Conservation (phyloP, 2,888 invertebrate species). For the Acrobasis repandana region DNA sequence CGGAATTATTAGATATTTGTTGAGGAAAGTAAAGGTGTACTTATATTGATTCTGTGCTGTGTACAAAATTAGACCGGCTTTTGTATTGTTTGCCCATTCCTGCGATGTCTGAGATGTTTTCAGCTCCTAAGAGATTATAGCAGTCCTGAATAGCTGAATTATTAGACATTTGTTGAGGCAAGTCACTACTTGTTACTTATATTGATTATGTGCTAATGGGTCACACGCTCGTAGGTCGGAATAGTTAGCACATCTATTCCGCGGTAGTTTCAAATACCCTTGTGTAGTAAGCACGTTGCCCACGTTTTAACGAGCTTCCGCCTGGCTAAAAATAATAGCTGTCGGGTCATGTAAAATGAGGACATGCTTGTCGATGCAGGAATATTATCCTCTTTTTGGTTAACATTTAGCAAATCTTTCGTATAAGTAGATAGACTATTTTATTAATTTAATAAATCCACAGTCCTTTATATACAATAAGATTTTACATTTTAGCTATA, state of each 20-base stretch:
- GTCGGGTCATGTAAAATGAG: conserved; percentile 10
- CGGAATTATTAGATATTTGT: background rate
- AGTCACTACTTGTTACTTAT: too few species aligned
- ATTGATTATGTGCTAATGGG: background rate
- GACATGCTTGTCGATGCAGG: background rate
- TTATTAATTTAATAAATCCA: too few species aligned
- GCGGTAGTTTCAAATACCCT: background rate
- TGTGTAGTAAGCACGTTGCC: conserved; percentile 6
- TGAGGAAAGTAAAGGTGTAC: background rate
- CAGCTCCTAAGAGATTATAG: conserved; percentile 6
- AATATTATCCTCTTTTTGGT: background rate
- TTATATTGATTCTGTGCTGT: too few species aligned
- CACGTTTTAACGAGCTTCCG: conserved; percentile 14
- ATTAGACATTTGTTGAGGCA: too few species aligned
- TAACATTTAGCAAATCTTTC: background rate
- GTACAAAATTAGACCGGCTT: conserved; percentile 54
- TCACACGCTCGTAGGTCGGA: background rate
- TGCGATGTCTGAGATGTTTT: conserved; percentile 22
- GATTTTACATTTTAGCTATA: too few species aligned
- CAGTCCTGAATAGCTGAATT: background rate
- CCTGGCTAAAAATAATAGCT: conserved; percentile 10
- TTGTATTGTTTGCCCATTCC: conserved; percentile 45
- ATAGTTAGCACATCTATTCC: conserved; percentile 1
- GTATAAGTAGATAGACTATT: background rate
- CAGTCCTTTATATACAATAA: too few species aligned